phyloP scores from a whole-genome alignment of 2,113 vertebrate genomes.

The Brachyhypopomus occidentalis region DNA sequence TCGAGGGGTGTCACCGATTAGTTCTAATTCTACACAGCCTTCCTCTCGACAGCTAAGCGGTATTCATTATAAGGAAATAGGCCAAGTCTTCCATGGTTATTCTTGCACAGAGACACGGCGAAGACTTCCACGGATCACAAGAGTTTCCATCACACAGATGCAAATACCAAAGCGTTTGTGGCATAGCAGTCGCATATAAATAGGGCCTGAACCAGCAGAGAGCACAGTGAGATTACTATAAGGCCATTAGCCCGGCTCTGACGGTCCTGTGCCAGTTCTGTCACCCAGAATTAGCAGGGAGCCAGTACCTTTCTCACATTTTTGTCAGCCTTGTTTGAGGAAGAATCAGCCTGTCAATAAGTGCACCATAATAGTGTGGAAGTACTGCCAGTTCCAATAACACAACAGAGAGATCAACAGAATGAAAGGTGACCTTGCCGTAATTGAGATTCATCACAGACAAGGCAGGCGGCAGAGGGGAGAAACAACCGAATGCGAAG shows the following conservation, averaged over 20 bases:
- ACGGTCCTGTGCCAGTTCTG: constrained; percentile 61
- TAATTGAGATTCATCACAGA: constrained; percentile 82
- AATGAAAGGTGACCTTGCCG: constrained; percentile 82
- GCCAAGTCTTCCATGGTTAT: constrained; percentile 1
- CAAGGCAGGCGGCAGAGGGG: constrained; percentile 64
- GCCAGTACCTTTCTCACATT: constrained; percentile 56
- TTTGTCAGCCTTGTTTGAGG: constrained; percentile 66
- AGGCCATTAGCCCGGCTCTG: constrained; percentile 61
- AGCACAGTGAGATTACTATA: constrained; percentile 55
- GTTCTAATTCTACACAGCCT: neutral
- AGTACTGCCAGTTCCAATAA: constrained; percentile 80
- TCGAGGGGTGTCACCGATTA: no score
- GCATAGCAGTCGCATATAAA: constrained; percentile 59
- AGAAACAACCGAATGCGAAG: constrained; percentile 57
- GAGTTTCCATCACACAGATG: constrained; percentile 16
- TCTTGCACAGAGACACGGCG: no score
- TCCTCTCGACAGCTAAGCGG: constrained; percentile 17
- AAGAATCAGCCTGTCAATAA: constrained; percentile 75
- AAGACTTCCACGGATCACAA: neutral
- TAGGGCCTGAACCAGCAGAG: constrained; percentile 51
- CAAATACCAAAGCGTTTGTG: neutral
- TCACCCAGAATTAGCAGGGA: constrained; percentile 62
- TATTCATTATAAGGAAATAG: constrained; percentile 38
- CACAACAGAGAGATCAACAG: constrained; percentile 70
- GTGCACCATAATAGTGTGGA: constrained; percentile 74